Conservation (phyloP, 2,797 vertebrate species). For the Gymnothorax reevesii region DNA sequence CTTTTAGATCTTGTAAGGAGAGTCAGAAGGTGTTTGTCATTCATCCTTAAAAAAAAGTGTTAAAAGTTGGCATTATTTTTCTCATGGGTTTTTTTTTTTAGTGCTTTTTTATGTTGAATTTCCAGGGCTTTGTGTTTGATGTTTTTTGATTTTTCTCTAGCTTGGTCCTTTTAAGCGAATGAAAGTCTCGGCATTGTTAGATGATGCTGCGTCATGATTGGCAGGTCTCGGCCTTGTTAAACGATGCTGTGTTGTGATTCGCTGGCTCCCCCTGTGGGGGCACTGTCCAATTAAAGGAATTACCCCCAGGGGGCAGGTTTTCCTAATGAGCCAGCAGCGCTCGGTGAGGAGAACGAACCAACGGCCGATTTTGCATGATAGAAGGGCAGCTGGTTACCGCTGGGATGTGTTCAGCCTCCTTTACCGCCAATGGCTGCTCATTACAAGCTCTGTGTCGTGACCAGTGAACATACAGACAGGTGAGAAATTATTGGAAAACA, state of each 20-base stretch:
- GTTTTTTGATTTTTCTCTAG: background rate
- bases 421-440: background rate
- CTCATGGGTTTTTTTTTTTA: background rate
- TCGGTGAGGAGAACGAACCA: background rate
- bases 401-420: background rate
- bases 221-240: background rate
- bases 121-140: background rate
- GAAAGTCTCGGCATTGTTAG: background rate
- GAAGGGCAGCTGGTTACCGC: background rate
- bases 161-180: background rate
- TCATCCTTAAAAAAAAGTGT: background rate
- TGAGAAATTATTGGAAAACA: no score
- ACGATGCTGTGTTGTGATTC: background rate
- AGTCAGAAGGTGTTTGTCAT: background rate
- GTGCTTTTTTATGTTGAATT: background rate
- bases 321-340: background rate
- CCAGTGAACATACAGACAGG: no score
- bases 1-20: background rate
- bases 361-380: background rate
- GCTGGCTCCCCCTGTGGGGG: background rate
- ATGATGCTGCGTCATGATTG: background rate
- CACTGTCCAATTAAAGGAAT: background rate
- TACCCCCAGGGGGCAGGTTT: background rate
- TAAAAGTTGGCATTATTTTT: background rate
- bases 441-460: background rate